These are phyloP conservation scores for Lycaena phlaeas DNA, from an alignment of 2,888 invertebrate species.

Conservation along the genomic window DNA sequence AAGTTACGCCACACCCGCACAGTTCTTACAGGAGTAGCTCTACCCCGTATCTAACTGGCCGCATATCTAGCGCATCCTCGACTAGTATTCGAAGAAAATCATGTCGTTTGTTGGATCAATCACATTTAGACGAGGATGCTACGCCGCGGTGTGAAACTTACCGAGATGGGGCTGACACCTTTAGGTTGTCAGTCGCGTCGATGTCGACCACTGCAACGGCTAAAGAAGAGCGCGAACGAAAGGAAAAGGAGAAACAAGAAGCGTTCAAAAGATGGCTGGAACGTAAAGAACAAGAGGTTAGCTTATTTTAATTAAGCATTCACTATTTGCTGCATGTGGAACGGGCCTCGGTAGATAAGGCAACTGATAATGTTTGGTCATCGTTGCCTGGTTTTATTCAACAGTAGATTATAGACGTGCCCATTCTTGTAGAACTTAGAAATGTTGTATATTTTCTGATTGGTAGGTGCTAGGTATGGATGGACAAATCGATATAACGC, in stretches of 20 bases:
- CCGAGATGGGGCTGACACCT: slow-evolving; percentile 54
- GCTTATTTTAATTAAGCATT: slow-evolving; percentile 3
- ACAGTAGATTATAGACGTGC: too few species aligned
- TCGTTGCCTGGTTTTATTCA: too few species aligned
- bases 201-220: slow-evolving; percentile 57
- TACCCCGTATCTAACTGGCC: slow-evolving; percentile 52
- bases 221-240: slow-evolving; percentile 56
- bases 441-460: too few species aligned
- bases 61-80: slow-evolving; percentile 43
- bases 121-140: slow-evolving; percentile 25
- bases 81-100: slow-evolving; percentile 53
- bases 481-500: too few species aligned
- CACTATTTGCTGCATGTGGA: not conserved
- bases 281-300: slow-evolving; percentile 59
- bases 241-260: slow-evolving; percentile 50
- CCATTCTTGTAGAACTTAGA: too few species aligned
- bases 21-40: slow-evolving; percentile 55
- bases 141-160: slow-evolving; percentile 50
- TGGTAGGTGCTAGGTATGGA: too few species aligned
- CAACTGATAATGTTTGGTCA: too few species aligned
- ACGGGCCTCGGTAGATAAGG: too few species aligned
- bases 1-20: slow-evolving; percentile 60
- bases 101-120: slow-evolving; percentile 31
- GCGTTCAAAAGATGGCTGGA: slow-evolving; percentile 57
- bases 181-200: slow-evolving; percentile 56